Evolutionary conservation across 2,797 vertebrate genomes (phyloP).

Genomic region (Melanotaenia parkinsoni): DNA sequence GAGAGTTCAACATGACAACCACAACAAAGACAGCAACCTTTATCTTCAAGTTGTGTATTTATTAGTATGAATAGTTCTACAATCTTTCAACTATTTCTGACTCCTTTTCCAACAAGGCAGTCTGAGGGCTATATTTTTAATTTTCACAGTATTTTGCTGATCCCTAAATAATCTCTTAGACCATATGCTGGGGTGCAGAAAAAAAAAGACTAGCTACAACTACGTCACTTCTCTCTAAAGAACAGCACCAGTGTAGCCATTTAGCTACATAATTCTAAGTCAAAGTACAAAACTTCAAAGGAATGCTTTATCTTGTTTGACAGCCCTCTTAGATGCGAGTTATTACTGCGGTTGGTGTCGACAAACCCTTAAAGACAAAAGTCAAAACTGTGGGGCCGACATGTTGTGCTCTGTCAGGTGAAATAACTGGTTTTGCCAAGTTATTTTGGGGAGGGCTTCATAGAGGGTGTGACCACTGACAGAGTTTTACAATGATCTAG

Average conservation of each 20-base stretch:
- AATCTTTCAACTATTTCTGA: background rate
- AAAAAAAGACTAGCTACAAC: too few relatives aligned
- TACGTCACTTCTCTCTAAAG: background rate
- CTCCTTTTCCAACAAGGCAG: background rate
- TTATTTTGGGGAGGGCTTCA: background rate
- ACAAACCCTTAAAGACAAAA: background rate
- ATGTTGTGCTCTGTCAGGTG: too few relatives aligned
- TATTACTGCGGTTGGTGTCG: background rate
- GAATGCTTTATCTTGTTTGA: background rate
- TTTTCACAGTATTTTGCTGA: too few relatives aligned
- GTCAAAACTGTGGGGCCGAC: background rate
- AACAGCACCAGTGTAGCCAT: background rate
- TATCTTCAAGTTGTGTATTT: background rate
- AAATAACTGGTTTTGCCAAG: background rate
- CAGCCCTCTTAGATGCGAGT: background rate
- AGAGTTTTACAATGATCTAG: too few relatives aligned
- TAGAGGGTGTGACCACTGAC: too few relatives aligned
- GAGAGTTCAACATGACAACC: constrained; percentile 48
- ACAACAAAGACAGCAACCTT: constrained; percentile 29
- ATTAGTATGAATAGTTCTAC: background rate
- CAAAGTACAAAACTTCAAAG: background rate
- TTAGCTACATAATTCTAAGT: background rate
- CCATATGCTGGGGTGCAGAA: too few relatives aligned
- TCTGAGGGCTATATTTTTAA: background rate
- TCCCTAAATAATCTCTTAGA: too few relatives aligned